Base-by-base conservation (phyloP, 2,888 invertebrate species). In the Carcina quercana region DNA sequence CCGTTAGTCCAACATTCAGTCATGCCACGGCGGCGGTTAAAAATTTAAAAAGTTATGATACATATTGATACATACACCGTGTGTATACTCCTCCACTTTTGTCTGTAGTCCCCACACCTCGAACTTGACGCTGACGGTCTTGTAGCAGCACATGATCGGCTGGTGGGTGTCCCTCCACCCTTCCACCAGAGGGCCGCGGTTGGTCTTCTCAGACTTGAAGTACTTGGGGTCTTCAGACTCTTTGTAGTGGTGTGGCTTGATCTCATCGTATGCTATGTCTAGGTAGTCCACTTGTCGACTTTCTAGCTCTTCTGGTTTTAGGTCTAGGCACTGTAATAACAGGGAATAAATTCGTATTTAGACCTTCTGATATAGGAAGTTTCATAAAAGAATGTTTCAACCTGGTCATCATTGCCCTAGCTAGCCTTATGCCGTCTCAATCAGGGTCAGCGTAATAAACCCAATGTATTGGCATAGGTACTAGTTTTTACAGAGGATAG, bases 91-190 rank as follows among this genome's bases (percentile, higher is more conserved):
- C 70, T 96, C 96, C 1, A 94, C 94, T 67, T 88, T 89, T 2
- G 94, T 94, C 73, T 96, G 96, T 39, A 96, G 74, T 0, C 96
- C 96, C 94, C 96, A 96, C 3, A 97, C 92, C 74, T 96, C 96
- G 69, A 96, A 96, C 39, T 91, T 92, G 17, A 91, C 93, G 59
- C 90, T 86, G 0, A 96, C 95, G 31, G 92, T 78, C 73, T 97
- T 96, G 61, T 97, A 97, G 38, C 96, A 96, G 74, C 96, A 96
- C 96, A 96, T 96, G 28, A 96, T 89, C 0, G 96, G 96, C 39
- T 86, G 83, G 15, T 86, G 87, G 0, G 80, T 86, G 10, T 90
- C 88, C 30, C 89, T 82, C 96, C 96, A 96, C 2, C 93, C 93
- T 64, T 94, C 93, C 12, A 90, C 85, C 3, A 96, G 74, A 0